Evolutionary conservation across 2,888 invertebrate genomes (phyloP), one percentile per base, ranked within the genome.

Genomic region (Epinotia demarniana): DNA sequence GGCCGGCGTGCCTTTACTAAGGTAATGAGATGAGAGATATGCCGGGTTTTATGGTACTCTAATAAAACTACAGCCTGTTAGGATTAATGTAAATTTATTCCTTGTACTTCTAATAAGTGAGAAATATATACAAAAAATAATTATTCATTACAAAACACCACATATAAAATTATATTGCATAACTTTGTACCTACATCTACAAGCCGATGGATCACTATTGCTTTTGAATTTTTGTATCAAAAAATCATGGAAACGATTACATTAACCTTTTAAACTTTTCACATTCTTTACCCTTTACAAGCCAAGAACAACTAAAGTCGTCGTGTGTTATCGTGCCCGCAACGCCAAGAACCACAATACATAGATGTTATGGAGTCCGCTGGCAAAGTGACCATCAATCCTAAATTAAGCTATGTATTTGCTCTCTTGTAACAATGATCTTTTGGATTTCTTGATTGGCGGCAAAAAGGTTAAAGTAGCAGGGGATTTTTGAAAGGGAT

Each of bases 81-180:
- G 60, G 60, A 67, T 63, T 60, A 62, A 57, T 67, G 72, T 72
- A 61, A 60, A 66, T 75, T 72, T 75, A 75, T 75, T 76, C 57
- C 76, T 73, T 73, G 69, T 73, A 73, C 69, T 69, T 73, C 67
- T 76, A 73, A 75, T 60, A 75, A 62, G 61, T 75, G 75, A 61
- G 70, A 75, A 75, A 72, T 72, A 75, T 75, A 67, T 72, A 75
- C 75, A 75, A 66, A 71, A 74, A 49, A 75, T 55, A 69, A 71
- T 72, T 27, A 71, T 72, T 75, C 23, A 39, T 72, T 75, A 75
- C 72, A 75, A 75, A 75, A 75, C 66, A 72, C 72, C 71, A 72
- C 71, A 72, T 75, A 75, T 75, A 75, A 75, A 75, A 75, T 53
- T 75, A 61, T 72, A 75, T 72, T 67, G 71, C 72, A 57, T 67